Conservation (phyloP, 2,888 invertebrate genomes). For the Cactoblastis cactorum region DNA sequence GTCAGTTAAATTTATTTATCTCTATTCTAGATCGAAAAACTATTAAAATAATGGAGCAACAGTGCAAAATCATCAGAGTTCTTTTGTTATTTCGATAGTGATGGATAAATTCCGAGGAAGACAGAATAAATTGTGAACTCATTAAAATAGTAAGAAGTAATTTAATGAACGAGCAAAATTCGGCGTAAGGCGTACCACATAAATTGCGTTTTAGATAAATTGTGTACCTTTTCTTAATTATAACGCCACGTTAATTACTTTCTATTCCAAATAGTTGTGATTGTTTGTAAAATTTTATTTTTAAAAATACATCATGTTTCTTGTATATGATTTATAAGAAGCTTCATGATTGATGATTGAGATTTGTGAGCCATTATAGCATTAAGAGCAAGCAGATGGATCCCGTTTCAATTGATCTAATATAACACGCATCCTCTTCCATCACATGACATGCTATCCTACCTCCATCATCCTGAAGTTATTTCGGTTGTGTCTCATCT, state of each 20-base stretch:
- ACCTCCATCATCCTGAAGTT: constrained; percentile 15
- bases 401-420: constrained; percentile 2
- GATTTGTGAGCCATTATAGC: not conserved
- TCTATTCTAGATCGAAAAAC: no score
- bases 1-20: no score
- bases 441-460: constrained; percentile 17
- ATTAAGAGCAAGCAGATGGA: not conserved
- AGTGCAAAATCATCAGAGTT: no score
- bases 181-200: not conserved
- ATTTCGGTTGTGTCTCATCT: constrained; percentile 35
- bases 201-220: not conserved
- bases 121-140: not conserved
- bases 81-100: no score
- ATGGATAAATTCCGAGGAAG: no score
- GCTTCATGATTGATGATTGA: no score
- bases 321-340: no score
- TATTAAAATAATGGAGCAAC: no score
- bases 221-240: not conserved
- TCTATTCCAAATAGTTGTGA: no score
- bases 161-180: not conserved
- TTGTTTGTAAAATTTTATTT: no score
- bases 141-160: not conserved
- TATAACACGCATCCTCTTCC: not conserved
- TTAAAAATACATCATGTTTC: no score
- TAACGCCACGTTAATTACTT: not conserved